phyloP scores from a whole-genome alignment of 1,140 invertebrate species.

The Drosophila simulans region DNA sequence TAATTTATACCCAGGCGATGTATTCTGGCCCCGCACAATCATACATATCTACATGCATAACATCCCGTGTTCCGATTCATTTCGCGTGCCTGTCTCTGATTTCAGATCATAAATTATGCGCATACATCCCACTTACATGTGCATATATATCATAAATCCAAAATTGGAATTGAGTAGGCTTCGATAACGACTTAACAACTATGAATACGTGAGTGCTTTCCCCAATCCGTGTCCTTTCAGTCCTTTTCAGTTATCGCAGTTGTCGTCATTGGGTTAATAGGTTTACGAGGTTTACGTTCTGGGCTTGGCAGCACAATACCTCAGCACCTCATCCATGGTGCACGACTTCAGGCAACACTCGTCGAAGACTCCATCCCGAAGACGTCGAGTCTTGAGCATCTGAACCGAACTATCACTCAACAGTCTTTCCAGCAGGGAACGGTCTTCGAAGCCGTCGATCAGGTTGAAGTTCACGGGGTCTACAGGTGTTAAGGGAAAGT shows the following conservation, averaged over 20 bases:
- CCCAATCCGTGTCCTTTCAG: conserved; percentile 1
- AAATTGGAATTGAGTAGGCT: conserved; percentile 14
- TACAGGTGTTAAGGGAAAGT: neutral
- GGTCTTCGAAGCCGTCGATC: conserved; percentile 10
- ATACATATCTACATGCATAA: conserved; percentile 23
- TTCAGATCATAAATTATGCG: conserved; percentile 46
- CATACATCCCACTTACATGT: conserved; percentile 29
- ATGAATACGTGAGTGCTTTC: conserved; percentile 1
- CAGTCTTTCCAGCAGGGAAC: conserved; percentile 21
- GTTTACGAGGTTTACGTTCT: conserved; percentile 5
- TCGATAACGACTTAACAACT: conserved; percentile 16
- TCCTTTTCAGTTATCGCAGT: neutral
- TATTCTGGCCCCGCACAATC: conserved; percentile 22
- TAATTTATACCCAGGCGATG: conserved; percentile 40
- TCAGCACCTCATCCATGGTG: conserved; percentile 16
- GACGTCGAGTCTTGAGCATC: conserved; percentile 38
- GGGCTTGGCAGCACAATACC: conserved; percentile 38
- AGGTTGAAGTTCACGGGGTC: conserved; percentile 8
- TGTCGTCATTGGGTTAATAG: neutral
- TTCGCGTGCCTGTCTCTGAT: conserved; percentile 44
- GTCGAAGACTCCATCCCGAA: conserved; percentile 36
- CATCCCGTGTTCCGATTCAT: conserved; percentile 40
- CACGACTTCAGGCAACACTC: conserved; percentile 56
- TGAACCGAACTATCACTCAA: conserved; percentile 18
- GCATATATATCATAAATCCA: conserved; percentile 17